Evolutionary conservation across 2,888 invertebrate genomes (phyloP).

Genomic region (Melanargia galathea): DNA sequence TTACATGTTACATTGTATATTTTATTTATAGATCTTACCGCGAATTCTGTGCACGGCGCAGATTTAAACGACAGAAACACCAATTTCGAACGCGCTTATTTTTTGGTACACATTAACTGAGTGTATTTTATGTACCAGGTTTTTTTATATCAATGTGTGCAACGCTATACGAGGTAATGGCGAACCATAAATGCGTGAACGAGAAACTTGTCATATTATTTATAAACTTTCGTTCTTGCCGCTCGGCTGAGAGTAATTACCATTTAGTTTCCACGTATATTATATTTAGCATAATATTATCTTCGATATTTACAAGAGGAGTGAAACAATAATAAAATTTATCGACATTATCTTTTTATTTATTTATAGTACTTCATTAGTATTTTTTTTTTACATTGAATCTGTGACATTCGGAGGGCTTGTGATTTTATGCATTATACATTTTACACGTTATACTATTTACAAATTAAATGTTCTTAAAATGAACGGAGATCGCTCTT

Average conservation of each 20-base stretch:
- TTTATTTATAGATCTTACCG: too few species aligned
- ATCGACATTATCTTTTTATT: conserved; percentile 3
- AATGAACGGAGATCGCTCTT: neutral
- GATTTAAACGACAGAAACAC: too few species aligned
- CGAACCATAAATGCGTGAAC: too few species aligned
- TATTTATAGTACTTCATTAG: conserved; percentile 6
- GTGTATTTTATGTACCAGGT: too few species aligned
- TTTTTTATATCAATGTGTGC: too few species aligned
- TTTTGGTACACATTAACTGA: too few species aligned
- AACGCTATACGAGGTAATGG: too few species aligned
- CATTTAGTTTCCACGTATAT: neutral
- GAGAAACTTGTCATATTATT: too few species aligned
- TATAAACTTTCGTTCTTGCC: too few species aligned
- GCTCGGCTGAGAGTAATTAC: neutral
- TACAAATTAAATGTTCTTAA: neutral
- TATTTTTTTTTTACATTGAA: conserved; percentile 7
- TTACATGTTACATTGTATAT: too few species aligned
- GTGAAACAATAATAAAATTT: neutral
- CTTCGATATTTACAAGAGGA: neutral
- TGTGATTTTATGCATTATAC: conserved; percentile 30
- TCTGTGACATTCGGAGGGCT: conserved; percentile 12
- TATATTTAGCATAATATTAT: neutral
- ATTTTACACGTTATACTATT: conserved; percentile 25
- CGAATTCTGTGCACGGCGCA: too few species aligned
- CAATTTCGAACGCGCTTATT: too few species aligned